Evolutionary conservation across 2,797 vertebrate species (phyloP).

Genomic region (Botia almorhae): DNA sequence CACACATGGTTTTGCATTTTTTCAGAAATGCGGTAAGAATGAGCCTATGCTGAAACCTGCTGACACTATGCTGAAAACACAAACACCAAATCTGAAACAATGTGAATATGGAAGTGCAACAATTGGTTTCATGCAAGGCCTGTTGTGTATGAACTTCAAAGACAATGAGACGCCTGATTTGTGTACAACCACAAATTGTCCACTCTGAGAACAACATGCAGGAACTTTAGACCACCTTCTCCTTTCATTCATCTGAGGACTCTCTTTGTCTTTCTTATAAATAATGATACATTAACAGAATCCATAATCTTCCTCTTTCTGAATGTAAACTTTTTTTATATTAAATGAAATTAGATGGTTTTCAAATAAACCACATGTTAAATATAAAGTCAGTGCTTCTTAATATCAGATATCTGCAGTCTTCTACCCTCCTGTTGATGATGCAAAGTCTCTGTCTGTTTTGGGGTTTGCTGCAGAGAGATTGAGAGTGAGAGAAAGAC

Average conservation of each 20-base stretch:
- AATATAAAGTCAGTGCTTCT: not conserved
- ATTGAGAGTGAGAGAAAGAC: not conserved
- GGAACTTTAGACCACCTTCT: not conserved
- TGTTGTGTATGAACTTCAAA: not conserved
- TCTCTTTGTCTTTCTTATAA: no score
- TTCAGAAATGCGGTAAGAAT: not conserved
- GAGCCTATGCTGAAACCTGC: not conserved
- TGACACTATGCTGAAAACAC: not conserved
- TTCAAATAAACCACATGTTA: no score
- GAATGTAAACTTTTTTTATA: no score
- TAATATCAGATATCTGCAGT: constrained; percentile 34
- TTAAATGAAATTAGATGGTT: no score
- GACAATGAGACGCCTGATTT: not conserved
- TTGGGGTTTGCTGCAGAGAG: constrained; percentile 39
- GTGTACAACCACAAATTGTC: not conserved
- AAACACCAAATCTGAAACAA: not conserved
- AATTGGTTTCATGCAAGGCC: not conserved
- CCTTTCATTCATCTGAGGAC: not conserved
- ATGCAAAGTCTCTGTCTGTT: constrained; percentile 26
- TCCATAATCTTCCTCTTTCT: no score
- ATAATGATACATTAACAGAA: no score
- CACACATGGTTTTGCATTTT: not conserved
- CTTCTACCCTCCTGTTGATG: constrained; percentile 35
- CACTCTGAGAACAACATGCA: not conserved
- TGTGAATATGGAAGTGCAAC: not conserved